Conservation (phyloP, 2,888 invertebrate species). For the Frankliniella fusca region DNA sequence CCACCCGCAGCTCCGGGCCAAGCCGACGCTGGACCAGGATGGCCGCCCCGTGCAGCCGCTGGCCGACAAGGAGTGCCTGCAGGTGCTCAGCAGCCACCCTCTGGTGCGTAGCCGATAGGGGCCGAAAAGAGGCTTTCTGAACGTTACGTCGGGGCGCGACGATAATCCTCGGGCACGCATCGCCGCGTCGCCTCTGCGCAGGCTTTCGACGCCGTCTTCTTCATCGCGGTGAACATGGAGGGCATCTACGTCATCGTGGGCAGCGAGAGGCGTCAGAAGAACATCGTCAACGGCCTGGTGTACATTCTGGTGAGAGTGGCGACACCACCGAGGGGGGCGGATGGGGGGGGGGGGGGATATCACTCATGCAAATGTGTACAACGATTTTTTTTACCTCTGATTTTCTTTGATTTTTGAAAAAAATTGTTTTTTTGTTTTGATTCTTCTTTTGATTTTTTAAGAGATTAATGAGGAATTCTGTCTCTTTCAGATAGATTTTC, state of each 20-base stretch:
- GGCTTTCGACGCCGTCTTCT: slow-evolving; percentile 76
- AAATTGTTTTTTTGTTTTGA: too few species aligned
- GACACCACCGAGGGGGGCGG: too few species aligned
- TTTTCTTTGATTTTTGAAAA: too few species aligned
- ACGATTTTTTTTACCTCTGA: too few species aligned
- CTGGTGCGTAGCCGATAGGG: not conserved
- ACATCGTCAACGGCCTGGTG: slow-evolving; percentile 62
- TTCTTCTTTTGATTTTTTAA: too few species aligned
- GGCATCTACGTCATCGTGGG: slow-evolving; percentile 65
- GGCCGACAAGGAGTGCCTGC: slow-evolving; percentile 9
- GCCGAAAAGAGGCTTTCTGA: not conserved
- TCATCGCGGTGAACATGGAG: slow-evolving; percentile 60
- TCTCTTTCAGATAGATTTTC: too few species aligned
- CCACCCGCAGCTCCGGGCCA: not conserved
- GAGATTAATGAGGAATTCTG: too few species aligned
- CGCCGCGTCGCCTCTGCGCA: slow-evolving; percentile 42
- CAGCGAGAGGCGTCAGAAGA: slow-evolving; percentile 61
- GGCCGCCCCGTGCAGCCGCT: not conserved
- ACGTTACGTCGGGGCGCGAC: not conserved
- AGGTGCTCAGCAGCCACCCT: not conserved
- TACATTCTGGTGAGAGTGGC: slow-evolving; percentile 56
- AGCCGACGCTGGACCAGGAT: slow-evolving; percentile 4
- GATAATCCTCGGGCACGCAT: not conserved
- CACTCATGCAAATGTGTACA: too few species aligned
- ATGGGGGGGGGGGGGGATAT: too few species aligned